Base-by-base conservation (phyloP, 2,888 invertebrate species). In the Horisme vitalbata region DNA sequence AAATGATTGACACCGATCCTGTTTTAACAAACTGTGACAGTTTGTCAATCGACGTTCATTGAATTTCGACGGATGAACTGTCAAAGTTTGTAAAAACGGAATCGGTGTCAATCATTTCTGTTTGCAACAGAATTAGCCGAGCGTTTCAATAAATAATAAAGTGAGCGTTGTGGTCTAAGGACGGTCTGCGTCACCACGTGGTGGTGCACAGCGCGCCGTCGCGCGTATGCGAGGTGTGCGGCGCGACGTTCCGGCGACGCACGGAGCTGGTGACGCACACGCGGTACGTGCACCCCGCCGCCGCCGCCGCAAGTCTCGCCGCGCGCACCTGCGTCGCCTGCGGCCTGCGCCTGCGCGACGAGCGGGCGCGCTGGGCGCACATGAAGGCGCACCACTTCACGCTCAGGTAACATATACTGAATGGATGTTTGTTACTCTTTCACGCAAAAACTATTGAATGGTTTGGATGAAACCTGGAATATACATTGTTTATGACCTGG, bases 211-310 rank as follows among this genome's bases (percentile, higher is more conserved):
- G 26, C 4, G 37, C 48, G 21, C 59, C 56, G 18, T 13, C 34
- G 11, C 53, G 45, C 28, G 57, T 58, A 12, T 63, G 63, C 48
- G 52, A 52, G 23, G 27, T 13, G 34, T 65, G 63, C 52, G 63
- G 58, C 26, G 39, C 55, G 2, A 27, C 51, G n/a, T 62, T 56
- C 50, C 46, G 56, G 4, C 59, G 63, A 13, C 56, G 51, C 39
- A 51, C 47, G 13, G 60, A 59, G 37, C 56, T 65, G 13, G 37
- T 50, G 5, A 48, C 53, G 34, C 65, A 64, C 57, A 10, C 10
- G 6, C 5, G 9, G 20, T 30, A 61, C 9, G 38, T 34, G 27
- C 63, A 60, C 37, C 52, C 53, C 1, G 9, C 2, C 31, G 15
- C 9, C 15, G 24, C 30, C 4, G 12, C 12, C n/a, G 24, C 35